Evolutionary conservation across 2,888 invertebrate genomes (phyloP).

Genomic region (Halictus quadricinctus): DNA sequence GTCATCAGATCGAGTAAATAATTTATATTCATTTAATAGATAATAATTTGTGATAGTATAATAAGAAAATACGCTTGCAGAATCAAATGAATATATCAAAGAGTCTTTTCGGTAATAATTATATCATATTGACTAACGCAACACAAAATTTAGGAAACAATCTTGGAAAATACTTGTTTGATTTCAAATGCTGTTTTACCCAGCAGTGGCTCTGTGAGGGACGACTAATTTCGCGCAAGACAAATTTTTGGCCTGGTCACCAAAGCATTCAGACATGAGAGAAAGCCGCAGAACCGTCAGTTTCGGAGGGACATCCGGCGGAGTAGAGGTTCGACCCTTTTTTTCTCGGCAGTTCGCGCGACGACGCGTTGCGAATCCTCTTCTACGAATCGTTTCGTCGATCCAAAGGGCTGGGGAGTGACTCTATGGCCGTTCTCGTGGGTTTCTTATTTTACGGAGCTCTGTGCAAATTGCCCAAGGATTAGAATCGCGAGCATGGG

Average conservation of each 20-base stretch:
- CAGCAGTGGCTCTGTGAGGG: background rate
- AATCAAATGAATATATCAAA: too few species aligned
- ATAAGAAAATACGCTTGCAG: background rate
- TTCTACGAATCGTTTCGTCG: conserved; percentile 60
- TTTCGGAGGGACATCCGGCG: conserved; percentile 52
- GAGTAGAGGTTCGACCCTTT: conserved; percentile 13
- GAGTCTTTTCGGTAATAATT: background rate
- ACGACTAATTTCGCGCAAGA: background rate
- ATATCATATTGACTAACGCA: too few species aligned
- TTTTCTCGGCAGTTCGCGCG: conserved; percentile 23
- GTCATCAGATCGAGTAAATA: too few species aligned
- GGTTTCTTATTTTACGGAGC: conserved; percentile 66
- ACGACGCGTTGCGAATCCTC: conserved; percentile 36
- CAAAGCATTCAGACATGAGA: conserved; percentile 9
- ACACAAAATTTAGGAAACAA: too few species aligned
- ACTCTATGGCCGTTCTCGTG: conserved; percentile 42
- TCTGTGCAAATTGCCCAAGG: conserved; percentile 71
- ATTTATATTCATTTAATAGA: too few species aligned
- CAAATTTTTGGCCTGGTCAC: background rate
- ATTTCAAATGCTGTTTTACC: too few species aligned
- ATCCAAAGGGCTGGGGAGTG: conserved; percentile 46
- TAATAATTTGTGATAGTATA: too few species aligned
- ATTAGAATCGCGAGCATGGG: conserved; percentile 74
- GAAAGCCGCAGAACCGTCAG: conserved; percentile 11
- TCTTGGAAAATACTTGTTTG: too few species aligned